Evolutionary conservation across 2,797 vertebrate species (phyloP).

Genomic region (Characodon lateralis): DNA sequence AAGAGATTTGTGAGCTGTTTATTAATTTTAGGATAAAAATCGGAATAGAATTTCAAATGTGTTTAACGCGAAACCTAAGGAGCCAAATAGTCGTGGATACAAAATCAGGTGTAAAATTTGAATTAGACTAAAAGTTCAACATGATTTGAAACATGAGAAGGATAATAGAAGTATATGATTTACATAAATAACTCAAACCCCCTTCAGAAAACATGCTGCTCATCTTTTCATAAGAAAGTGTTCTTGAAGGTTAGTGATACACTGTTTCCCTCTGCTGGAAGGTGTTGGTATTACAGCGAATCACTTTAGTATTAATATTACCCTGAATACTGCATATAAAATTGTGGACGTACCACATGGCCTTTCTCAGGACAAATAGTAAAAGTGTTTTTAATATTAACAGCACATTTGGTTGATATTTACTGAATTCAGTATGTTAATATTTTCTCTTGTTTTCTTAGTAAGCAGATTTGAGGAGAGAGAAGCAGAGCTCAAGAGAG

Average conservation of each 20-base stretch:
- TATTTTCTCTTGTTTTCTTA: constrained; percentile 62
- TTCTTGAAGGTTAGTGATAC: constrained; percentile 11
- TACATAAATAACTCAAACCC: not conserved
- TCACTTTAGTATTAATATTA: not conserved
- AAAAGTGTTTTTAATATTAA: not conserved
- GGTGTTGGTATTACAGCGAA: constrained; percentile 44
- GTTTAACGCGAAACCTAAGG: not conserved
- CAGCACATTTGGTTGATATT: not conserved
- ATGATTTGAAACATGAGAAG: not conserved
- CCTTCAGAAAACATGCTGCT: not conserved
- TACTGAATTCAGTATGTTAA: not conserved
- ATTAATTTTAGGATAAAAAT: not conserved
- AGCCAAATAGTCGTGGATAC: not conserved
- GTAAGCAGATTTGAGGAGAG: constrained; percentile 95
- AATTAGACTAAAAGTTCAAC: not conserved
- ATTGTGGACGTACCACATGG: not conserved
- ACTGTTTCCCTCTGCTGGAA: constrained; percentile 68
- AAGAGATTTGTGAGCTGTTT: not conserved
- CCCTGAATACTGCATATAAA: not conserved
- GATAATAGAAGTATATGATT: not conserved
- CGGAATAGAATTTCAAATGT: not conserved
- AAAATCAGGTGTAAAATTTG: not conserved
- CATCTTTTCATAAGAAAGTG: not conserved
- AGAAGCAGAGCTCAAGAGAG: constrained; percentile 95
- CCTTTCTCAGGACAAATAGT: not conserved